These are phyloP conservation scores for Axea sp. DNA, from an alignment of 2,888 invertebrate species.

Conservation along the genomic window DNA sequence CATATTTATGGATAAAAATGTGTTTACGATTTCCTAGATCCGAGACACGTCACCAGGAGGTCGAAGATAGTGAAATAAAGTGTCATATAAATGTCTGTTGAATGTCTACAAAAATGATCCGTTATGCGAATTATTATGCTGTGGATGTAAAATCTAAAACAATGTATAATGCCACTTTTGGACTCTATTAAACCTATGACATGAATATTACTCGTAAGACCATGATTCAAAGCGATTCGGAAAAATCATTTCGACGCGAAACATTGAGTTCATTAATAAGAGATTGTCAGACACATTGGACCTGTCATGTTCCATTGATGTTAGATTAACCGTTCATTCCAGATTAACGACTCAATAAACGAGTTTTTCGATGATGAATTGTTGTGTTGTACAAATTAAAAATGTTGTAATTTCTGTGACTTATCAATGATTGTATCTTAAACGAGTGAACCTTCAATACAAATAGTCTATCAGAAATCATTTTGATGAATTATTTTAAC, in stretches of 20 bases:
- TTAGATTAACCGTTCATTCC: slow-evolving; percentile 28
- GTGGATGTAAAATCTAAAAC: slow-evolving; percentile 10
- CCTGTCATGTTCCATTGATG: slow-evolving; percentile 30
- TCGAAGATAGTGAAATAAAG: slow-evolving; percentile 41
- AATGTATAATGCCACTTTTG: slow-evolving; percentile 20
- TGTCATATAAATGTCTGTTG: slow-evolving; percentile 37
- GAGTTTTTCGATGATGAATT: slow-evolving; percentile 28
- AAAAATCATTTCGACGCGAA: slow-evolving; percentile 10
- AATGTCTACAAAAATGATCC: slow-evolving; percentile 33
- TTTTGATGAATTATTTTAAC: slow-evolving; percentile 14
- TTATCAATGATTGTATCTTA: slow-evolving; percentile 26
- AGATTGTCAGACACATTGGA: slow-evolving; percentile 17
- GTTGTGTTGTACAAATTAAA: slow-evolving; percentile 22
- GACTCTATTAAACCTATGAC: slow-evolving; percentile 17
- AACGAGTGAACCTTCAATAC: slow-evolving; percentile 10
- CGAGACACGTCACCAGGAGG: slow-evolving; percentile 36
- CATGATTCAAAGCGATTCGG: slow-evolving; percentile 8
- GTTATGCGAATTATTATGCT: slow-evolving; percentile 23
- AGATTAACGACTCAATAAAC: slow-evolving; percentile 38
- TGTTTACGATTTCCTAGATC: slow-evolving; percentile 51
- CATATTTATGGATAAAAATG: slow-evolving; percentile 39
- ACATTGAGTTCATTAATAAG: slow-evolving; percentile 39
- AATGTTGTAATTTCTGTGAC: slow-evolving; percentile 25
- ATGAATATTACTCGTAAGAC: slow-evolving; percentile 1
- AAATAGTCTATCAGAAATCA: slow-evolving; percentile 3